Percentiles rank a stretch among this genome's conserved stretches.
These are phyloP conservation scores for Lacerta bilineata DNA, from an alignment of 2,797 vertebrate genomes.

Conservation along the genomic window DNA sequence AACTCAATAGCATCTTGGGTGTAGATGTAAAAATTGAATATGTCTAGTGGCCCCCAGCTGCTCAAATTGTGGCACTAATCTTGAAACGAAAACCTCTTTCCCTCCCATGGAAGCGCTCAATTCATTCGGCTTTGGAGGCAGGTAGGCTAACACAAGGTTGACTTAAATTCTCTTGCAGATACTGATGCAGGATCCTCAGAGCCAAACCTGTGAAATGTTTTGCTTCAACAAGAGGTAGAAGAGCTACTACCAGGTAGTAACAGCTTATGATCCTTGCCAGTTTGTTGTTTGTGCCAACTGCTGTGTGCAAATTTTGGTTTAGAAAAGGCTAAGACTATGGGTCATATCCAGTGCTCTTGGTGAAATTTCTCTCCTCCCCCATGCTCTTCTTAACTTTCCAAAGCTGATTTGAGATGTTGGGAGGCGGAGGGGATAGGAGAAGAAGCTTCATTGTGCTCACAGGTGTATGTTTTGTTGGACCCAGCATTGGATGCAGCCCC, in stretches of 20 bases:
- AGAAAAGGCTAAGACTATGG: not conserved
- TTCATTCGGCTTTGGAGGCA: not conserved
- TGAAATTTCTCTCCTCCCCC: too few species aligned
- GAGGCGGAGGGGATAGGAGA: too few species aligned
- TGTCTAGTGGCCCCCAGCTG: too few species aligned
- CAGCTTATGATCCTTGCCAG: fast-evolving
- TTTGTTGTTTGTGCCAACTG: not conserved
- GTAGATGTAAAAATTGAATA: not conserved
- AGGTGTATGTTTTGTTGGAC: too few species aligned
- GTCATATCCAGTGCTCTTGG: too few species aligned
- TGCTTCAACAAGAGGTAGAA: not conserved
- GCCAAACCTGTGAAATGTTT: not conserved
- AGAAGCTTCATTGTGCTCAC: too few species aligned
- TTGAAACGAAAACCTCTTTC: not conserved
- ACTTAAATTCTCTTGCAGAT: not conserved
- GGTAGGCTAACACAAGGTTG: not conserved
- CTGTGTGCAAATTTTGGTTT: not conserved
- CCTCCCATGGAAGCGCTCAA: not conserved
- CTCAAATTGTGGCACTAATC: not conserved
- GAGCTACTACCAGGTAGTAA: not conserved
- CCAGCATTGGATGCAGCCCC: too few species aligned
- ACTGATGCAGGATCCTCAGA: not conserved
- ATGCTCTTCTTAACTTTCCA: too few species aligned
- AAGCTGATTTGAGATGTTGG: too few species aligned
- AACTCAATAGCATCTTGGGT: not conserved